Base-by-base conservation (phyloP, 2,113 vertebrate species). In the Propithecus coquereli region DNA sequence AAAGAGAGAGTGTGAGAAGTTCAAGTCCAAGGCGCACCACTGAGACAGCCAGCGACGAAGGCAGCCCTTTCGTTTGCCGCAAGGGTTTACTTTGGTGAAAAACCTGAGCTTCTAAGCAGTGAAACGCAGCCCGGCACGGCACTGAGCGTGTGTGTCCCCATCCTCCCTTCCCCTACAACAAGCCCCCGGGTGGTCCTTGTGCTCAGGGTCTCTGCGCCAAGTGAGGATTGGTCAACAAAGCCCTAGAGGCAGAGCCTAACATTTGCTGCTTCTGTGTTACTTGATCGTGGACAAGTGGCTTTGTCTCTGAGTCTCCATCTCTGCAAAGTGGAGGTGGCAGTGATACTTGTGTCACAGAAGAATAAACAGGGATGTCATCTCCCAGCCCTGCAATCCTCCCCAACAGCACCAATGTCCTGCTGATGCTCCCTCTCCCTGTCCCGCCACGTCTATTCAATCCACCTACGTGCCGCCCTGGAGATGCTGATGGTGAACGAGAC, bases 221-320 rank as follows among this genome's bases (percentile, higher is more conserved):
- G 54, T 17, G 40, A 70, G 17, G 5, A 83, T 4, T 8, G n/a
- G 45, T 20, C 43, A 37, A 17, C 45, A 40, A 18, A 37, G 14
- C 47, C 18, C n/a, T 40, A 10, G 70, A 63, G 5, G 17, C 45
- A 30, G 30, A 87, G 43, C 25, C 59, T 37, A 71, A 0, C 1
- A 6, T 37, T 65, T 73, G 16, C 14, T 40, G 4, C 43, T 43
- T 93, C 85, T n/a, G n/a, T 27, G 73, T 80, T 18, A 5, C 40
- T 54, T 32, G 30, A 32, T 37, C 47, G 86, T 54, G 22, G 40
- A 25, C 73, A 54, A 74, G 43, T 81, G 34, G 52, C 87, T 97
- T 37, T 54, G 16, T 63, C n/a, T 96, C 87, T 79, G 71, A 52
- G 79, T 86, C 37, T 84, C 43, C 43, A 5, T 66, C 95, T 96